These are phyloP conservation scores for Monochamus saltuarius DNA, from an alignment of 1,140 invertebrate species.

Conservation along the genomic window DNA sequence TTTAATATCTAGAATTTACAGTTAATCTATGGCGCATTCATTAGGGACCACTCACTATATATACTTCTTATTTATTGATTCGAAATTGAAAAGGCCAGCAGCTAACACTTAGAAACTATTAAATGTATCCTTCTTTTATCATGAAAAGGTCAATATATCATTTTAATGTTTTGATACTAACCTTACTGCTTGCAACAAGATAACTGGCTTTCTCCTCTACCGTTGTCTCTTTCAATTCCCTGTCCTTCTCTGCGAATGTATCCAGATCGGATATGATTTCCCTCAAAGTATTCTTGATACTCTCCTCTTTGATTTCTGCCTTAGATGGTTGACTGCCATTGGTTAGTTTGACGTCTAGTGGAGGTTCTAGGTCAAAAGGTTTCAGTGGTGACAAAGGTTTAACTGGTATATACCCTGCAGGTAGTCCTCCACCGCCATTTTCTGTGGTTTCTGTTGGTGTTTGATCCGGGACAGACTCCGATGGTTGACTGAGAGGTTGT, in stretches of 20 bases:
- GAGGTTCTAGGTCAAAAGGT: conserved; percentile 19
- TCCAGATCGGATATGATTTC: conserved; percentile 65
- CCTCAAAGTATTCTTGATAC: conserved; percentile 59
- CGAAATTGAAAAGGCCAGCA: too few species aligned
- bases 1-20: too few species aligned
- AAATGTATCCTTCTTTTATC: too few species aligned
- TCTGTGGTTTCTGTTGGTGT: too few species aligned
- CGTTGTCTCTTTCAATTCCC: conserved; percentile 34
- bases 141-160: too few species aligned
- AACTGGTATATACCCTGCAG: conserved; percentile 27
- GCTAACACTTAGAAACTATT: not conserved
- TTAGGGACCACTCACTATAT: too few species aligned
- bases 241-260: conserved; percentile 54
- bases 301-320: conserved; percentile 56
- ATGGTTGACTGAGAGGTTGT: too few species aligned
- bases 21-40: too few species aligned
- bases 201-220: not conserved
- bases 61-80: too few species aligned
- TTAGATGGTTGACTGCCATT: not conserved
- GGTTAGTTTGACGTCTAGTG: not conserved
- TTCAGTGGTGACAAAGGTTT: conserved; percentile 32
- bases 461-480: too few species aligned
- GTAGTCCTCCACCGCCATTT: conserved; percentile 9
- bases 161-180: not conserved
- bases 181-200: not conserved